Conservation (phyloP, 2,888 invertebrate genomes). For the Petrophora chlorosata region DNA sequence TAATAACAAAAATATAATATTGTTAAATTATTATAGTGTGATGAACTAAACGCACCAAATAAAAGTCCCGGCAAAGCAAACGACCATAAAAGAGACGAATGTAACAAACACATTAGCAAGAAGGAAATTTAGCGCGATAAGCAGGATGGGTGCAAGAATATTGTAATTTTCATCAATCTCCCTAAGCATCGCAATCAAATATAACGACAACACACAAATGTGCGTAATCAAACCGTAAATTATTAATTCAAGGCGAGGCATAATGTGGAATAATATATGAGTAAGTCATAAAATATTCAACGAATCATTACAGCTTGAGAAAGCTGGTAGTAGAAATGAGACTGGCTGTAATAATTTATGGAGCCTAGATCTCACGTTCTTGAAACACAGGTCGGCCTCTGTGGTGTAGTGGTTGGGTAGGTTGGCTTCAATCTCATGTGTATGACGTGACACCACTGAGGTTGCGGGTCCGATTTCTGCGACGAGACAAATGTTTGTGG, state of each 20-base stretch:
- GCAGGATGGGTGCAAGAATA: conserved; percentile 35
- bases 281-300: conserved; percentile 56
- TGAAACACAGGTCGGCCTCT: too few relatives aligned
- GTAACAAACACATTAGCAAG: conserved; percentile 33
- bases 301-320: conserved; percentile 40
- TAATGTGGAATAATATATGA: conserved; percentile 55
- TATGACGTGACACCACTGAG: too few relatives aligned
- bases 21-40: background rate
- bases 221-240: conserved; percentile 48
- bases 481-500: too few relatives aligned
- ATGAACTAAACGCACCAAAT: conserved; percentile 9
- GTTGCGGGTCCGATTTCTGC: too few relatives aligned
- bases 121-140: conserved; percentile 33
- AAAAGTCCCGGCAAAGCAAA: conserved; percentile 28
- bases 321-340: conserved; percentile 43
- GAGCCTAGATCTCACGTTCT: background rate
- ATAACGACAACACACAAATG: conserved; percentile 43
- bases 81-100: conserved; percentile 33
- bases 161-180: conserved; percentile 36
- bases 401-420: too few relatives aligned
- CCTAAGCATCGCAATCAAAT: conserved; percentile 41
- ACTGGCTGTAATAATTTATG: conserved; percentile 21
- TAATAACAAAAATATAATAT: too few relatives aligned
- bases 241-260: conserved; percentile 45
- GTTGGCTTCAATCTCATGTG: too few relatives aligned